These are phyloP conservation scores for Microchirus variegatus DNA, from an alignment of 2,797 vertebrate genomes.

Conservation along the genomic window DNA sequence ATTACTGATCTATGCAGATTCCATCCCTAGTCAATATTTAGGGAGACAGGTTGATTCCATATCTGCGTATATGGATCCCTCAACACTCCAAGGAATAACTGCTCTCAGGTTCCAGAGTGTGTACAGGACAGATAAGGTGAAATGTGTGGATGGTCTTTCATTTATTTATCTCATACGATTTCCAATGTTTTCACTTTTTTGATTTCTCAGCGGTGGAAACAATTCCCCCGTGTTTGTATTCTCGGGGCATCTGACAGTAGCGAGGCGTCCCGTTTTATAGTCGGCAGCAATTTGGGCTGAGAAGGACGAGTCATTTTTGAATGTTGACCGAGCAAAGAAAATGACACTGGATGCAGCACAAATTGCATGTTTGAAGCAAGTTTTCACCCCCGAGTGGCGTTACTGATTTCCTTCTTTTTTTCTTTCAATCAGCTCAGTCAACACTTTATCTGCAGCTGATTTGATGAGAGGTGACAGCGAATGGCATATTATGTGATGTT, in stretches of 20 bases:
- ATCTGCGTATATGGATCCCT: slow-evolving; percentile 30
- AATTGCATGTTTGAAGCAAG: slow-evolving; percentile 1
- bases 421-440: background rate
- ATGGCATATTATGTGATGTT: background rate
- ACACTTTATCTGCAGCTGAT: background rate
- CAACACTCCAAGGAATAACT: slow-evolving; percentile 10
- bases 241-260: background rate
- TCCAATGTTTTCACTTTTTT: slow-evolving; percentile 2
- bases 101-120: slow-evolving; percentile 11
- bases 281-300: slow-evolving; percentile 2
- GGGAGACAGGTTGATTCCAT: slow-evolving; percentile 33
- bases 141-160: slow-evolving; percentile 4
- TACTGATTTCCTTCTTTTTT: background rate
- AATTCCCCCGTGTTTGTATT: background rate
- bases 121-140: slow-evolving; percentile 1
- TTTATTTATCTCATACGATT: background rate
- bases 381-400: background rate
- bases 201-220: background rate
- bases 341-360: background rate
- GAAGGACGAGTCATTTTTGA: too few species aligned
- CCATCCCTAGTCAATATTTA: slow-evolving; percentile 36
- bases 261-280: background rate
- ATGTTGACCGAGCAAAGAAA: too few species aligned
- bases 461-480: background rate
- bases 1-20: slow-evolving; percentile 41